phyloP scores from a whole-genome alignment of 1,140 invertebrate species.

The Sycobia sp. region DNA sequence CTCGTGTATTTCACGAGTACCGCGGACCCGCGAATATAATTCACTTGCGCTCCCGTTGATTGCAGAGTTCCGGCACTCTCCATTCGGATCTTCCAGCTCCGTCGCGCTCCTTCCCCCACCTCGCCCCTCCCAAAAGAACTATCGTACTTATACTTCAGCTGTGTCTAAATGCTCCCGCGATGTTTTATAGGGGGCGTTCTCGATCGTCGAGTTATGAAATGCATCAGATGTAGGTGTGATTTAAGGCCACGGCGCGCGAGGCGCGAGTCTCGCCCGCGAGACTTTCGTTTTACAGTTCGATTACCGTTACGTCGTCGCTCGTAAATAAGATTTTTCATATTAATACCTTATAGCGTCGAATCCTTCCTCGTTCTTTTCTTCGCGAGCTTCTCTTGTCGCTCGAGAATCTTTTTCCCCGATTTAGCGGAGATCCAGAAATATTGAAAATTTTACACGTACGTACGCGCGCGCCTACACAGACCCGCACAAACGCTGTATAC shows the following conservation, averaged over 20 bases:
- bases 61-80: conserved; percentile 11
- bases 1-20: not conserved
- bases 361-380: not conserved
- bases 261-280: not conserved
- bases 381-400: not conserved
- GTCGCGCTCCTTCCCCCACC: no score
- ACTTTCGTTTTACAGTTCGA: conserved; percentile 26
- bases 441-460: not conserved
- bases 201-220: conserved; percentile 26
- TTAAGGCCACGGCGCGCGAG: conserved; percentile 6
- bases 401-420: not conserved
- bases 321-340: conserved; percentile 32
- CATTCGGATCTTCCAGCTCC: not conserved
- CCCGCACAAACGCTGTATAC: no score
- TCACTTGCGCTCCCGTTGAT: conserved; percentile 29
- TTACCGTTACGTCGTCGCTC: conserved; percentile 25
- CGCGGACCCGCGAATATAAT: conserved; percentile 18
- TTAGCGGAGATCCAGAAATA: conserved; percentile 9
- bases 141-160: conserved; percentile 14
- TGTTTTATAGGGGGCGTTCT: conserved; percentile 28
- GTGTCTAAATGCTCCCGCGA: conserved; percentile 19
- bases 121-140: conserved; percentile 7
- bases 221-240: conserved; percentile 29
- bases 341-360: conserved; percentile 6
- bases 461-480: no score